Evolutionary conservation across 2,888 invertebrate species (phyloP).

Genomic region (Melitaea athalia): DNA sequence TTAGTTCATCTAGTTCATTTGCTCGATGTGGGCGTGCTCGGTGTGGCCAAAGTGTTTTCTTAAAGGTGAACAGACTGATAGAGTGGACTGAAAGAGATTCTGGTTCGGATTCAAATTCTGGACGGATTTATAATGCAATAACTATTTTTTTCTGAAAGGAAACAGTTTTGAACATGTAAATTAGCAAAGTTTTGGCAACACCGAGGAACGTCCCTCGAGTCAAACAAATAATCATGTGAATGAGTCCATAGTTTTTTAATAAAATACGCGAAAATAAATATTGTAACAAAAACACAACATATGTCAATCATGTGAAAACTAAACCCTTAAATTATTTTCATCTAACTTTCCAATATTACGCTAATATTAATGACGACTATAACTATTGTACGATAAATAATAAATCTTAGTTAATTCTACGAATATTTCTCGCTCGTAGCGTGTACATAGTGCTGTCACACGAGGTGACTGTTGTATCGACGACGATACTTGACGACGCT

Average conservation of each 20-base stretch:
- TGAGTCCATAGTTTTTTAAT: no score
- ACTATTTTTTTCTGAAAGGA: not conserved
- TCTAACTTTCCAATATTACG: conserved; percentile 15
- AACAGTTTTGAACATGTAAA: not conserved
- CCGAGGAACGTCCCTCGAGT: not conserved
- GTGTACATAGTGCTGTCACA: conserved; percentile 12
- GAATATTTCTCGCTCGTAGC: conserved; percentile 11
- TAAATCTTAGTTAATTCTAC: conserved; percentile 40
- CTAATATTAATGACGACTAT: conserved; percentile 21
- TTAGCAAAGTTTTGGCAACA: not conserved
- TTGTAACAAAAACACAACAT: not conserved
- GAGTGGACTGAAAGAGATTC: not conserved
- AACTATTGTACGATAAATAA: conserved; percentile 18
- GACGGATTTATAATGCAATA: not conserved
- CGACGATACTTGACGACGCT: conserved; percentile 40
- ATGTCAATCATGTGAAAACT: conserved; percentile 53
- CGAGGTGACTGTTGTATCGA: conserved; percentile 16
- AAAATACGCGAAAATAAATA: no score
- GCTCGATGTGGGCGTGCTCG: not conserved
- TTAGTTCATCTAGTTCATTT: not conserved
- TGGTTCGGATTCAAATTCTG: not conserved
- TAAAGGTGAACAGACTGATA: not conserved
- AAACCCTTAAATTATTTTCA: conserved; percentile 47
- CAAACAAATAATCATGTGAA: no score
- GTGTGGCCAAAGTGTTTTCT: not conserved